These are phyloP conservation scores for Tympanoctomys barrerae DNA, from an alignment of 2,797 vertebrate species.

Conservation along the genomic window DNA sequence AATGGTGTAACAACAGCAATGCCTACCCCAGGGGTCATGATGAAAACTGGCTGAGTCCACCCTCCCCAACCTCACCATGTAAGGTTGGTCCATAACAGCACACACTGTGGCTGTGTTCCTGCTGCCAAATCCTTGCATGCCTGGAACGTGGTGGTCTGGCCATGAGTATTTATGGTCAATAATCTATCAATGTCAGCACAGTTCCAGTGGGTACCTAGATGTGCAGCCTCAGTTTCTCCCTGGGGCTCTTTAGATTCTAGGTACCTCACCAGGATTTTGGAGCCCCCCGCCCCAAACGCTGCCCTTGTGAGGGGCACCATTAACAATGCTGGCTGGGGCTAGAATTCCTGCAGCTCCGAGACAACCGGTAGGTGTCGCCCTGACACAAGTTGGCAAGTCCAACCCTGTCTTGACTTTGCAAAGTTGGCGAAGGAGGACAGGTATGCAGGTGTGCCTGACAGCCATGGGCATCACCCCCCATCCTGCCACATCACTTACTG, in stretches of 20 bases:
- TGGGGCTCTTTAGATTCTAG: fast-evolving
- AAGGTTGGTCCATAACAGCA: neutral
- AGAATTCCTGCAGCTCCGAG: neutral
- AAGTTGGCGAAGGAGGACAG: neutral
- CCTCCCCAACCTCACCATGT: neutral
- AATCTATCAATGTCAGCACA: fast-evolving
- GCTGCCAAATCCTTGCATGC: neutral
- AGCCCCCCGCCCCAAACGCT: neutral
- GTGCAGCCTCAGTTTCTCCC: no score
- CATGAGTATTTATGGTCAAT: fast-evolving
- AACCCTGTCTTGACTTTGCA: fast-evolving
- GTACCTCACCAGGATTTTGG: fast-evolving
- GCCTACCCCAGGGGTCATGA: fast-evolving
- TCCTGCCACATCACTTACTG: neutral
- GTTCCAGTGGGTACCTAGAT: neutral
- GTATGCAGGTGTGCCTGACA: neutral
- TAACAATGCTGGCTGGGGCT: no score
- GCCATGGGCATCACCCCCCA: fast-evolving
- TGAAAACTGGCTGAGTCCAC: neutral
- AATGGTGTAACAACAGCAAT: fast-evolving
- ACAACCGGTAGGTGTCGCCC: conserved; percentile 41
- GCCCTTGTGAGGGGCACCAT: neutral
- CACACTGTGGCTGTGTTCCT: neutral
- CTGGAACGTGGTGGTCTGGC: neutral
- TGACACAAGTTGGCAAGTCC: neutral